Evolutionary conservation across 2,888 invertebrate species (phyloP).

Genomic region (Cenopis cana): DNA sequence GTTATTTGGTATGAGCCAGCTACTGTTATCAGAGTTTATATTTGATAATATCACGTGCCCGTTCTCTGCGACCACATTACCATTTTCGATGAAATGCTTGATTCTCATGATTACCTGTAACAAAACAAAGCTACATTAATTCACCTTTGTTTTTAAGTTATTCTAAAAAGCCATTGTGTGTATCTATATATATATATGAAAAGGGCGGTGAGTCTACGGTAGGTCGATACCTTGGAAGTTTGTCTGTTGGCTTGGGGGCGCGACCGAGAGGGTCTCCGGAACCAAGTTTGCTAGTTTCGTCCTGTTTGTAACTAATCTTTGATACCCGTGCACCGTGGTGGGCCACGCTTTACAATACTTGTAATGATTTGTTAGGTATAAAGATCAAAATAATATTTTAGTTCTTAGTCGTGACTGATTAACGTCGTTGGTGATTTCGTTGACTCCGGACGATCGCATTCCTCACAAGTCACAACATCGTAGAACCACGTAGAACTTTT

Average conservation of each 20-base stretch:
- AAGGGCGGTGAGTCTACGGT: constrained; percentile 7
- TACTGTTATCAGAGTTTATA: constrained; percentile 56
- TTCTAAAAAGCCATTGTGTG: constrained; percentile 17
- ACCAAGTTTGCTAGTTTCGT: constrained; percentile 31
- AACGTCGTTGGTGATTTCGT: too few species aligned
- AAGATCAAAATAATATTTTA: too few species aligned
- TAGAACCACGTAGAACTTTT: too few species aligned
- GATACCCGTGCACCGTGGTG: constrained; percentile 3
- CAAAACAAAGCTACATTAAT: constrained; percentile 46
- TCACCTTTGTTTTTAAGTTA: constrained; percentile 3
- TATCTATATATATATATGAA: too few species aligned
- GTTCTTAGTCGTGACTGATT: too few species aligned
- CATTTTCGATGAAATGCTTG: constrained; percentile 67
- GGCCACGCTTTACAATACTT: constrained; percentile 2
- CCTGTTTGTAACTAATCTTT: constrained; percentile 35
- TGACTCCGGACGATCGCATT: too few species aligned
- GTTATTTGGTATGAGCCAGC: constrained; percentile 58
- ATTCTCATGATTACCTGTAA: constrained; percentile 78
- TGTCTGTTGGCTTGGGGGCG: background rate
- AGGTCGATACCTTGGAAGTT: constrained; percentile 30
- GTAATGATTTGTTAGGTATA: constrained; percentile 1
- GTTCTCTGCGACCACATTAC: constrained; percentile 64
- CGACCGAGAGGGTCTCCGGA: constrained; percentile 18
- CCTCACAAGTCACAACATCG: too few species aligned
- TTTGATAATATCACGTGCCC: constrained; percentile 56